Evolutionary conservation across 2,113 vertebrate species (phyloP).

Genomic region (Microtus oregoni): DNA sequence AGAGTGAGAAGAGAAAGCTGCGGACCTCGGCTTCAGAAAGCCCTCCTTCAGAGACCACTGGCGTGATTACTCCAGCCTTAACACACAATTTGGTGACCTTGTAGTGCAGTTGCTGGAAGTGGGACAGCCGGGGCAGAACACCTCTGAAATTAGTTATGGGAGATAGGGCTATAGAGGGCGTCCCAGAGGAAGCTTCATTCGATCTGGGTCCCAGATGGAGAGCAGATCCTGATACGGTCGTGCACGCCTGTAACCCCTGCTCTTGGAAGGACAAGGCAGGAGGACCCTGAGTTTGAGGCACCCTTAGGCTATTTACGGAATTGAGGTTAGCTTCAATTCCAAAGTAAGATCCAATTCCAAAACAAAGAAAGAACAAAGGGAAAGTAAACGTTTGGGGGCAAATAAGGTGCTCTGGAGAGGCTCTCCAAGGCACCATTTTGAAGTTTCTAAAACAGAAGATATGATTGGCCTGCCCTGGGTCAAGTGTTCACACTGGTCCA

Average conservation of each 20-base stretch:
- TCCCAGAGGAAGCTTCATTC: not conserved
- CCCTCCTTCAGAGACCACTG: not conserved
- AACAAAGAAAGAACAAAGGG: not conserved
- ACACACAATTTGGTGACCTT: not conserved
- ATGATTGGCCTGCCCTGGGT: not conserved
- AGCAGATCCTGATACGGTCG: not conserved
- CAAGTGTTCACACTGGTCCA: not conserved
- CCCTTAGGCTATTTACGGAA: not conserved
- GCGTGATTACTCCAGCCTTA: not conserved
- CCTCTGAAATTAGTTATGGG: not conserved
- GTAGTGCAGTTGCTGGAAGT: not conserved
- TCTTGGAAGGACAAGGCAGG: not conserved
- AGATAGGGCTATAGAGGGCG: not conserved
- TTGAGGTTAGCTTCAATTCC: not conserved
- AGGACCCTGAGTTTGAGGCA: not conserved
- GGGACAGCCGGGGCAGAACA: not conserved
- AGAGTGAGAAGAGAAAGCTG: not conserved
- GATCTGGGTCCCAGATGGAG: not conserved
- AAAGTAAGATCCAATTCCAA: no score
- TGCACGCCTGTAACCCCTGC: fast-evolving
- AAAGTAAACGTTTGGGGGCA: not conserved
- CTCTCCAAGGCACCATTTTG: not conserved
- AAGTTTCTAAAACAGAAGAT: not conserved
- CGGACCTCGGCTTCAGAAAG: not conserved
- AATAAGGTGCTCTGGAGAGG: not conserved